These are phyloP conservation scores for Dynastes hyllus DNA, from an alignment of 2,888 invertebrate genomes.

Conservation along the genomic window DNA sequence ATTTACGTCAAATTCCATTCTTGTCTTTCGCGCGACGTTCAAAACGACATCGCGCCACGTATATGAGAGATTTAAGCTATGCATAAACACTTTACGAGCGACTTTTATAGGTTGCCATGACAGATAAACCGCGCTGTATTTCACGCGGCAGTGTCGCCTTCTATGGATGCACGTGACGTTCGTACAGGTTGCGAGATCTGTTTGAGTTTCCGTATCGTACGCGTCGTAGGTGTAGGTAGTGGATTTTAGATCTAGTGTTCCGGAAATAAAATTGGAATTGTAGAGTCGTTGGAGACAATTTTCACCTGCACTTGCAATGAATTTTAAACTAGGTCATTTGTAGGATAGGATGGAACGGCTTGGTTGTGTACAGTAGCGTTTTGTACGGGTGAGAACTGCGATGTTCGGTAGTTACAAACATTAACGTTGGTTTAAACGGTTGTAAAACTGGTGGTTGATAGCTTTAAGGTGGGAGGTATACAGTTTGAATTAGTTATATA, in stretches of 20 bases:
- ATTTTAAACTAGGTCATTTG: conserved; percentile 4
- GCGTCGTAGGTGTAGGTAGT: neutral
- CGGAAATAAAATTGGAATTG: neutral
- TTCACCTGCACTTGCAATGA: conserved; percentile 3
- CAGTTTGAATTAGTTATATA: no score
- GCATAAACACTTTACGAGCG: conserved; percentile 14
- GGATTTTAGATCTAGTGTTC: neutral
- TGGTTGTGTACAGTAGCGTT: neutral
- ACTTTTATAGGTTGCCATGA: conserved; percentile 9
- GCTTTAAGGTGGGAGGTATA: no score
- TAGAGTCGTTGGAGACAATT: neutral
- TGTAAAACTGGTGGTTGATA: conserved; percentile 1
- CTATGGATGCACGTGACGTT: neutral
- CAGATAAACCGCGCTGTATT: conserved; percentile 14
- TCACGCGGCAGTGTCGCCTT: neutral
- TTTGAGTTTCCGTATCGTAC: neutral
- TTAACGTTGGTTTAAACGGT: conserved; percentile 10
- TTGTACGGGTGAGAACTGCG: neutral
- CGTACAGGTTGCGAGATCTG: neutral
- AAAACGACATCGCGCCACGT: neutral
- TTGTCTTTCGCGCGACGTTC: neutral
- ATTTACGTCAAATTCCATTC: neutral
- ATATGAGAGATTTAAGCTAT: neutral
- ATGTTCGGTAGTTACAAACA: neutral
- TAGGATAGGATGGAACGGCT: neutral